phyloP scores from a whole-genome alignment of 2,888 invertebrate genomes.

The Lepetodrilus schrolli region DNA sequence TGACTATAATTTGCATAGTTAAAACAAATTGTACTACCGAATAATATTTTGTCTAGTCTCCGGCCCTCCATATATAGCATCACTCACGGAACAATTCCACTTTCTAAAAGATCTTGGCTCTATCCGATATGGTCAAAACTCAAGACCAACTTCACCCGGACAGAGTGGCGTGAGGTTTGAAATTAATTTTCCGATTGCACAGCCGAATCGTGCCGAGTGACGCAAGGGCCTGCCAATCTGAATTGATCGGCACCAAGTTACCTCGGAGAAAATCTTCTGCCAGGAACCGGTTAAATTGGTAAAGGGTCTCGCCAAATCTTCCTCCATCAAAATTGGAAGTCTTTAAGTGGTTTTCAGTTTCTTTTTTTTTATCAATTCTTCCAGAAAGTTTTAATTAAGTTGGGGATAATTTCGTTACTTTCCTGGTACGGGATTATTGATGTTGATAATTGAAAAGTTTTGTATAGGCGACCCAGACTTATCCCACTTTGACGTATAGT shows the following conservation, averaged over 20 bases:
- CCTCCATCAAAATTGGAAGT: not conserved
- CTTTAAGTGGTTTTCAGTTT: not conserved
- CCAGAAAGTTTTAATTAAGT: not conserved
- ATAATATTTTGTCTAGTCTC: no score
- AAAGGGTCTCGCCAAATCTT: not conserved
- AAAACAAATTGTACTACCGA: no score
- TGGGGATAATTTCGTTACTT: not conserved
- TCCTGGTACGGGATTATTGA: no score
- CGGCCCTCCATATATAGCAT: no score
- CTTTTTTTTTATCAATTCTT: not conserved
- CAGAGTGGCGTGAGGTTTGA: not conserved
- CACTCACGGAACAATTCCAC: no score
- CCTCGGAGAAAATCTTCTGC: not conserved
- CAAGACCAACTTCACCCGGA: no score
- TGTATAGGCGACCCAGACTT: no score
- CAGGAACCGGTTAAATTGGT: not conserved
- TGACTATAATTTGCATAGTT: no score
- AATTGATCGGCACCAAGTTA: not conserved
- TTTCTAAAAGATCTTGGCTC: no score
- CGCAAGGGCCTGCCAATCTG: not conserved
- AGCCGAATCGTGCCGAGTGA: not conserved
- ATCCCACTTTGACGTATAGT: no score
- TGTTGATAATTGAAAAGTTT: no score
- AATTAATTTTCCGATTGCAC: not conserved
- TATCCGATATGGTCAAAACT: no score